Conservation (phyloP, 2,888 invertebrate genomes). For the Dioctria rufipes region DNA sequence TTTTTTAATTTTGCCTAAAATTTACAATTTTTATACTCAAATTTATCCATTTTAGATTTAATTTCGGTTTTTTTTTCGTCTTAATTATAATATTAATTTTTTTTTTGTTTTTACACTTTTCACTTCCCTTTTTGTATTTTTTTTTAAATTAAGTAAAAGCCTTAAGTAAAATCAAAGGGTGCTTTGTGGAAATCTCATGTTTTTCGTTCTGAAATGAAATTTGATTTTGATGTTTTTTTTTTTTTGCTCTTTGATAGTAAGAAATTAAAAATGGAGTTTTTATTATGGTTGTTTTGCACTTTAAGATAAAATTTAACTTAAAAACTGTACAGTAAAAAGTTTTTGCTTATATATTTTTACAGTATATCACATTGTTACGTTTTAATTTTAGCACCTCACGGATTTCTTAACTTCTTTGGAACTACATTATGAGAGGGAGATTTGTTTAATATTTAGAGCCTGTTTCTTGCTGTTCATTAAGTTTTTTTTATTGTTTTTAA, state of each 20-base stretch:
- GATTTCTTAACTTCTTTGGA: slow-evolving; percentile 60
- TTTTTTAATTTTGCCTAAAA: slow-evolving; percentile 39
- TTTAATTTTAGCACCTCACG: slow-evolving; percentile 70
- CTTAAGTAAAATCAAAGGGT: neutral
- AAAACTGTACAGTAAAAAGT: slow-evolving; percentile 33
- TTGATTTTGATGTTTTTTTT: neutral
- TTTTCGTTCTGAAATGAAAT: neutral
- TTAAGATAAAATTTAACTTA: slow-evolving; percentile 22
- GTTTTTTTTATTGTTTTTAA: too few species aligned
- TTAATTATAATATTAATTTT: slow-evolving; percentile 45
- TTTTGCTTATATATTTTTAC: slow-evolving; percentile 55
- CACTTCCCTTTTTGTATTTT: slow-evolving; percentile 39
- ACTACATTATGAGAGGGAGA: neutral
- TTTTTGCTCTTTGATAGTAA: neutral
- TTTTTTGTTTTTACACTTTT: slow-evolving; percentile 21
- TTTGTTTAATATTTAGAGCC: neutral
- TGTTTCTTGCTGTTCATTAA: too few species aligned
- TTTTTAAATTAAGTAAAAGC: neutral
- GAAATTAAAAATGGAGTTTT: slow-evolving; percentile 44
- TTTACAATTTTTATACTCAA: slow-evolving; percentile 48
- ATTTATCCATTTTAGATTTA: slow-evolving; percentile 19
- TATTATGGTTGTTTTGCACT: slow-evolving; percentile 19
- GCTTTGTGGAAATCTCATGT: slow-evolving; percentile 22
- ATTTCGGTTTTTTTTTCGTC: slow-evolving; percentile 25
- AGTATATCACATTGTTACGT: slow-evolving; percentile 71